Conservation (phyloP, 2,797 vertebrate genomes). For the Rhinella marina region DNA sequence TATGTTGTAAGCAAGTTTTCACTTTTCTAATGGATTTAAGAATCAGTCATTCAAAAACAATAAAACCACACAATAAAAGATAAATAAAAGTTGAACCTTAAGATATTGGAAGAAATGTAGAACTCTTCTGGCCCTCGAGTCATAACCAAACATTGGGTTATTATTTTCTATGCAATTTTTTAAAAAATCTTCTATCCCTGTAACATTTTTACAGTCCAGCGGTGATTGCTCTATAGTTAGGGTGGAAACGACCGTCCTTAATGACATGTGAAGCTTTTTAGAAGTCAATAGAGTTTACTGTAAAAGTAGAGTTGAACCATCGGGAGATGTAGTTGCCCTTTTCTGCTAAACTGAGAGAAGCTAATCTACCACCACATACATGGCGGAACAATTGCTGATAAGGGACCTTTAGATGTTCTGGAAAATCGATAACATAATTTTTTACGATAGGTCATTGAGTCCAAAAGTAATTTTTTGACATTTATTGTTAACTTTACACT, state of each 20-base stretch:
- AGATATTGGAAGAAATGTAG: not conserved
- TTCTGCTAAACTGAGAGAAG: constrained; percentile 17
- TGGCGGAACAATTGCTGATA: not conserved
- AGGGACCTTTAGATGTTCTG: not conserved
- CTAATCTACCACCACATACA: not conserved
- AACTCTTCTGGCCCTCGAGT: not conserved
- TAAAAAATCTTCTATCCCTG: not conserved
- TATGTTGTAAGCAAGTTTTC: constrained; percentile 61
- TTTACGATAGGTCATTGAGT: not conserved
- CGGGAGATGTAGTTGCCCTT: not conserved
- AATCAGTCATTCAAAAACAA: constrained; percentile 53
- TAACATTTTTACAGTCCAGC: constrained; percentile 22
- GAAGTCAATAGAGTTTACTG: constrained; percentile 23
- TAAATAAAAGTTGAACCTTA: not conserved
- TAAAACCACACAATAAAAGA: constrained; percentile 31
- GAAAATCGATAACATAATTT: not conserved
- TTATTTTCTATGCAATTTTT: constrained; percentile 13
- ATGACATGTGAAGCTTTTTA: constrained; percentile 18
- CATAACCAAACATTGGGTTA: not conserved
- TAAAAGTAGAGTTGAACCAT: not conserved
- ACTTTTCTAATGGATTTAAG: constrained; percentile 48
- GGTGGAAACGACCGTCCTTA: not conserved
- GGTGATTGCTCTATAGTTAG: constrained; percentile 37
- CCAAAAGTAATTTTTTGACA: not conserved
- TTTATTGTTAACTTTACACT: not conserved